Conservation (phyloP, 2,797 vertebrate species). For the Onychomys arenicola region DNA sequence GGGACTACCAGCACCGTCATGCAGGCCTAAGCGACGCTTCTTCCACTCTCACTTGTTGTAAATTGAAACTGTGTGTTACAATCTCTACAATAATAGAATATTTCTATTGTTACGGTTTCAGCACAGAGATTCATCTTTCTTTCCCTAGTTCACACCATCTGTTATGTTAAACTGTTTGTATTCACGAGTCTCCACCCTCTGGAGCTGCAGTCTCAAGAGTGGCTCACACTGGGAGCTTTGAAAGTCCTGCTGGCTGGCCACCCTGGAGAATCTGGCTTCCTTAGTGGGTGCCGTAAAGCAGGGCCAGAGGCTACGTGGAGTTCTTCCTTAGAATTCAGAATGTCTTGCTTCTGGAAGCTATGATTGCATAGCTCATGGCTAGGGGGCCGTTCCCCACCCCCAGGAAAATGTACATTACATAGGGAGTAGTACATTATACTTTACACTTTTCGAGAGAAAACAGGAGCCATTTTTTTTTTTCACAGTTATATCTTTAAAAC, state of each 20-base stretch:
- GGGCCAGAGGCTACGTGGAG: background rate
- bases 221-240: background rate
- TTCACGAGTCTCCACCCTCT: background rate
- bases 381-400: constrained; percentile 20
- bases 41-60: constrained; percentile 50
- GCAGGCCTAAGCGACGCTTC: constrained; percentile 72
- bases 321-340: constrained; percentile 20
- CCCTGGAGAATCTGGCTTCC: background rate
- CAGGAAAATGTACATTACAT: too few species aligned
- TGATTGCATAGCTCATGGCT: background rate
- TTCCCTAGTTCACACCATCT: background rate
- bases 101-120: constrained; percentile 43
- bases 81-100: constrained; percentile 5
- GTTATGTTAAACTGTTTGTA: background rate
- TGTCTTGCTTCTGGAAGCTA: constrained; percentile 13
- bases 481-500: constrained; percentile 15
- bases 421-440: background rate
- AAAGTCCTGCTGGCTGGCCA: background rate
- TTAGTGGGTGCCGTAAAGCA: background rate
- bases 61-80: constrained; percentile 16
- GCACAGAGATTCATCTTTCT: constrained; percentile 38
- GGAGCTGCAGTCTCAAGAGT: background rate
- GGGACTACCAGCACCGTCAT: constrained; percentile 82
- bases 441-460: background rate
- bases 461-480: background rate